phyloP scores from a whole-genome alignment of 2,888 invertebrate species.

The Nomada fucata region DNA sequence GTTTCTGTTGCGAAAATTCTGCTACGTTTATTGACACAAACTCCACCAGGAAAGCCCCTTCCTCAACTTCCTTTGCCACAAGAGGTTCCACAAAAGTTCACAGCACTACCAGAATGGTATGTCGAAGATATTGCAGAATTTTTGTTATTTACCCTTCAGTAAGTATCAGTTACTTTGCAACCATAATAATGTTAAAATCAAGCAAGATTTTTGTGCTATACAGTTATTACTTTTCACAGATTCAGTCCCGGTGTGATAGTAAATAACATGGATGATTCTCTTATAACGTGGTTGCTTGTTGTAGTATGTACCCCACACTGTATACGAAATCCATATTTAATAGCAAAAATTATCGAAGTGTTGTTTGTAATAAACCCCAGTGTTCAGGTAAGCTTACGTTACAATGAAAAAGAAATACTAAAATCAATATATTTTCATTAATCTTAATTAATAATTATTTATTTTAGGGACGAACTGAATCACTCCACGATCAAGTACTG shows the following conservation, averaged over 20 bases:
- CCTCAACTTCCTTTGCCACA: constrained; percentile 86
- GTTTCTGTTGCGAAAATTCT: constrained; percentile 93
- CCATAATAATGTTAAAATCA: not conserved
- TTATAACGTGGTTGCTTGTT: constrained; percentile 94
- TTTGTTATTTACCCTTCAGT: constrained; percentile 96
- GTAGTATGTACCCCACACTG: constrained; percentile 95
- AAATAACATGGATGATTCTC: constrained; percentile 91
- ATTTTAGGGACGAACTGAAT: constrained; percentile 82
- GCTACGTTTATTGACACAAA: constrained; percentile 87
- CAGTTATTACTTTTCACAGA: constrained; percentile 83
- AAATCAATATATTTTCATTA: not conserved
- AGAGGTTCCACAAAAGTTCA: constrained; percentile 90
- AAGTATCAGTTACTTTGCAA: constrained; percentile 88
- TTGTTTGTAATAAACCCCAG: constrained; percentile 91
- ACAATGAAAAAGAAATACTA: not conserved
- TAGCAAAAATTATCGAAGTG: constrained; percentile 98
- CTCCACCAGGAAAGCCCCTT: constrained; percentile 84
- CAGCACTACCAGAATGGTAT: constrained; percentile 98
- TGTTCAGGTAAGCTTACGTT: constrained; percentile 83
- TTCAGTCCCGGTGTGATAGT: constrained; percentile 91
- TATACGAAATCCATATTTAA: constrained; percentile 98
- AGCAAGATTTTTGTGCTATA: not conserved
- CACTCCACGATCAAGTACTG: constrained; percentile 92
- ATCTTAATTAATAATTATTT: not conserved
- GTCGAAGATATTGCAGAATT: constrained; percentile 99